Conservation (phyloP, 1,140 invertebrate species). For the Drosophila elegans region DNA sequence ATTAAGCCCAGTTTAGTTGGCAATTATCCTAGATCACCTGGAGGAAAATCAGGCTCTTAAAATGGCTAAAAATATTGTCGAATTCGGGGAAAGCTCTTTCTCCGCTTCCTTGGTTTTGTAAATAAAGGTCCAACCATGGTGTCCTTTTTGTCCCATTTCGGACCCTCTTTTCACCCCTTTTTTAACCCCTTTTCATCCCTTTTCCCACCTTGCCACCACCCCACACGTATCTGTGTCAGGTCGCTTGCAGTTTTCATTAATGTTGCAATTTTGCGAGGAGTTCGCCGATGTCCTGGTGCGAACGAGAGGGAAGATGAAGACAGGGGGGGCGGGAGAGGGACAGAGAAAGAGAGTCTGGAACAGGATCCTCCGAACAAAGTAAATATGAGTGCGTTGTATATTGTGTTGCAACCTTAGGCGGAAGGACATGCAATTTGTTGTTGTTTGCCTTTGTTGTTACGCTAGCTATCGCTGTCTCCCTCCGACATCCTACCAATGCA, state of each 20-base stretch:
- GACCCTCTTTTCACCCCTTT: neutral
- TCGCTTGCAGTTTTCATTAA: conserved; percentile 78
- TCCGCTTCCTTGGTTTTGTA: conserved; percentile 6
- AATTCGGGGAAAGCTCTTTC: conserved; percentile 33
- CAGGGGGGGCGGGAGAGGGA: neutral
- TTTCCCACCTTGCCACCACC: conserved; percentile 4
- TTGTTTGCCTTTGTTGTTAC: conserved; percentile 72
- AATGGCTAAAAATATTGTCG: conserved; percentile 48
- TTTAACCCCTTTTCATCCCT: conserved; percentile 8
- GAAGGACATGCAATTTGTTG: conserved; percentile 82
- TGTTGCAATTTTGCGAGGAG: conserved; percentile 45
- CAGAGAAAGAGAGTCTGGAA: conserved; percentile 14
- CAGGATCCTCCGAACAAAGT: conserved; percentile 54
- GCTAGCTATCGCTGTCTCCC: neutral
- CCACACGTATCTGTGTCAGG: conserved; percentile 54
- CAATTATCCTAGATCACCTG: conserved; percentile 45
- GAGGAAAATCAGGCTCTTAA: conserved; percentile 36
- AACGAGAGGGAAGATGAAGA: neutral
- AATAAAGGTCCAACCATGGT: conserved; percentile 46
- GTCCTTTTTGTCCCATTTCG: conserved; percentile 14
- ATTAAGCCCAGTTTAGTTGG: conserved; percentile 47
- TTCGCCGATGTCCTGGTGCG: conserved; percentile 11
- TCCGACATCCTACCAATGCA: neutral
- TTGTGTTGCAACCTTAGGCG: conserved; percentile 76
- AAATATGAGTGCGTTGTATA: conserved; percentile 80